These are phyloP conservation scores for Semotilus atromaculatus DNA, from an alignment of 2,797 vertebrate species.

Conservation along the genomic window DNA sequence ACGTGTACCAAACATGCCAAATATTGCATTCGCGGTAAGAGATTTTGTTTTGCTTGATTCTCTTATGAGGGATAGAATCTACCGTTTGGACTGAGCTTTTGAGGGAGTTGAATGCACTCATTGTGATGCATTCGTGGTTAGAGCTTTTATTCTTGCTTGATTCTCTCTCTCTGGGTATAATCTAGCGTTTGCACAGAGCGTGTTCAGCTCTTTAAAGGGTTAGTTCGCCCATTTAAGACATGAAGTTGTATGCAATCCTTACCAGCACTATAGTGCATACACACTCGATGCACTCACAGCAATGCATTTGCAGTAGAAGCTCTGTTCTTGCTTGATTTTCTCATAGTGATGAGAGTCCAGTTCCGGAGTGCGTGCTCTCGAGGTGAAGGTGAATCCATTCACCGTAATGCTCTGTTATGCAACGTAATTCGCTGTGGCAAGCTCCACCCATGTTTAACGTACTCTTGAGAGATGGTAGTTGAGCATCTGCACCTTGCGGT, in stretches of 20 bases:
- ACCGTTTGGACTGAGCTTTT: background rate
- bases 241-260: too few relatives aligned
- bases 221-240: too few relatives aligned
- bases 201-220: background rate
- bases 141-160: background rate
- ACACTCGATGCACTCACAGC: too few relatives aligned
- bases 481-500: background rate
- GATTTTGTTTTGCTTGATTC: background rate
- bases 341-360: background rate
- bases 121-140: background rate
- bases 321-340: background rate
- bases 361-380: rapidly evolving
- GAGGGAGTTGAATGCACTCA: background rate
- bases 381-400: background rate
- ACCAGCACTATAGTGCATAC: too few relatives aligned
- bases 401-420: background rate
- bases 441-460: background rate
- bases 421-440: too few relatives aligned
- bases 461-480: background rate
- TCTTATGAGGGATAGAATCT: background rate
- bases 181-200: background rate
- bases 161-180: background rate
- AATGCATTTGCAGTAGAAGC: background rate
- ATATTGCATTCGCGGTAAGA: background rate
- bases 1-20: background rate